Conservation (phyloP, 1,140 invertebrate genomes). For the Coelopa frigida region DNA sequence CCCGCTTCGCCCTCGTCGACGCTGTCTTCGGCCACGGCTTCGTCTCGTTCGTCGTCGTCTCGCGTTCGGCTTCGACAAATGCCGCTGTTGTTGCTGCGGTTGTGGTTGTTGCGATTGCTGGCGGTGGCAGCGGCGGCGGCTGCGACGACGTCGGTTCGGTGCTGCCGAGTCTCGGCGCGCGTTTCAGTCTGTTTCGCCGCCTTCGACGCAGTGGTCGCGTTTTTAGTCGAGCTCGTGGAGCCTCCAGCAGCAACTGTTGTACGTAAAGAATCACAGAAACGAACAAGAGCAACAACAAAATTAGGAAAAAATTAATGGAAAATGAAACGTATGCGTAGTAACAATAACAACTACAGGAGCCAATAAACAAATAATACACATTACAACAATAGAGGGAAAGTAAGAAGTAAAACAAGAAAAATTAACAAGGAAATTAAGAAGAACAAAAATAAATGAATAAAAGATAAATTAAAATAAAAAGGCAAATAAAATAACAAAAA, state of each 20-base stretch:
- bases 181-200: conserved; percentile 12
- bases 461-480: background rate
- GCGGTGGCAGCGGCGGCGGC: background rate
- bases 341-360: background rate
- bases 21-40: no score
- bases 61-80: no score
- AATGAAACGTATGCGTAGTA: background rate
- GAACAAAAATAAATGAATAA: background rate
- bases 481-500: background rate
- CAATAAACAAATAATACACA: no score
- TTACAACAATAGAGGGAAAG: background rate
- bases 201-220: conserved; percentile 9
- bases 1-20: no score
- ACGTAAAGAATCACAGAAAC: no score
- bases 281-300: no score
- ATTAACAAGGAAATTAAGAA: background rate
- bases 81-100: background rate
- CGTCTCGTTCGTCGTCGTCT: no score
- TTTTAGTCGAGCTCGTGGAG: conserved; percentile 1
- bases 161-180: conserved; percentile 3
- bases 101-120: background rate
- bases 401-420: background rate
- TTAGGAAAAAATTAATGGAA: background rate
- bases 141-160: background rate
- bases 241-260: background rate